phyloP scores from a whole-genome alignment of 30 jellyfish, hydroid and myxozoan genomes.

The Sanderia malayensis region DNA sequence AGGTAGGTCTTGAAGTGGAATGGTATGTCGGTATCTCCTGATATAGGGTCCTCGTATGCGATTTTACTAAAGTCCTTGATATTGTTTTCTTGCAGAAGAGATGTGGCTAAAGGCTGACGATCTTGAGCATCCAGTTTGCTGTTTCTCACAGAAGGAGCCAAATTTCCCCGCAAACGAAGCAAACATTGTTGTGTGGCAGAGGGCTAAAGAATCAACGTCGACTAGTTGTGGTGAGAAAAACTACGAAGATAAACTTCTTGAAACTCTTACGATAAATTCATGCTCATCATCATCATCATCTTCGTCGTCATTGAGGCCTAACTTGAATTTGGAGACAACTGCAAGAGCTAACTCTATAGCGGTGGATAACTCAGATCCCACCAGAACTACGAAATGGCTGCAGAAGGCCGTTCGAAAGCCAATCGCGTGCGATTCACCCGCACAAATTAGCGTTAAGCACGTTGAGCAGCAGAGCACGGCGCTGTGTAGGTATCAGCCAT shows the following conservation, averaged over 20 bases:
- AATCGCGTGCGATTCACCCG: not conserved
- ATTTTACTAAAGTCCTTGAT: no score
- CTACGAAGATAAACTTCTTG: not conserved
- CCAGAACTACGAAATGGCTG: not conserved
- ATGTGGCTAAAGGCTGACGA: conserved; percentile 4
- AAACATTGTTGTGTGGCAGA: conserved; percentile 10
- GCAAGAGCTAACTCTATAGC: no score
- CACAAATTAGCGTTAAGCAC: not conserved
- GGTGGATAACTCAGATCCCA: not conserved
- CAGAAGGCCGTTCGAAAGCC: not conserved
- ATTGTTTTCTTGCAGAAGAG: not conserved
- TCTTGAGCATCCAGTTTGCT: not conserved
- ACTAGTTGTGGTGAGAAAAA: not conserved
- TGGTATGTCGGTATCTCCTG: no score
- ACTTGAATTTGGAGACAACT: not conserved
- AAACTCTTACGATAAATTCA: not conserved
- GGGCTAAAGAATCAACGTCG: not conserved
- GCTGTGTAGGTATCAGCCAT: not conserved
- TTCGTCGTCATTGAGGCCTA: not conserved
- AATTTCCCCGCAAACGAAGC: conserved; percentile 1
- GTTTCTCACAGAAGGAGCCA: not conserved
- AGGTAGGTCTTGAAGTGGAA: no score
- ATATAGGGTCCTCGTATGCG: no score
- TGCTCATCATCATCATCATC: not conserved
- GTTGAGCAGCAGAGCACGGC: not conserved